Evolutionary conservation across 2,797 vertebrate genomes (phyloP).

Genomic region (Columba guinea): DNA sequence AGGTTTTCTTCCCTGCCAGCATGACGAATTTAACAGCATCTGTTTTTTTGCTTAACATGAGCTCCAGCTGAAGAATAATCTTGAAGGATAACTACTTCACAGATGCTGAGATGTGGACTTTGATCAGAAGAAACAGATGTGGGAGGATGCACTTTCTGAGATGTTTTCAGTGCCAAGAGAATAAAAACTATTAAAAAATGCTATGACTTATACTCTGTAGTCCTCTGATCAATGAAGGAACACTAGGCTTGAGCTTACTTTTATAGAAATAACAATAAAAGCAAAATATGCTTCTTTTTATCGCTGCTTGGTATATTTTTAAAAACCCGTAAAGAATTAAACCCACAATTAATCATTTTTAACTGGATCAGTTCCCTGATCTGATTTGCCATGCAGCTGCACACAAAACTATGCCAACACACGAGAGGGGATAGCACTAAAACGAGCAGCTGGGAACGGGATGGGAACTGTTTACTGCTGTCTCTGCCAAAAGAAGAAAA

Average conservation of each 20-base stretch:
- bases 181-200: background rate
- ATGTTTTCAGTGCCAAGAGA: background rate
- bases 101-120: background rate
- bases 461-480: background rate
- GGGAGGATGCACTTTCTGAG: background rate
- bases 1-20: background rate
- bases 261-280: fast-evolving
- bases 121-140: background rate
- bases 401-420: background rate
- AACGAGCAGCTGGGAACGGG: background rate
- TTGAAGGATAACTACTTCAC: background rate
- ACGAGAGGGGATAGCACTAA: background rate
- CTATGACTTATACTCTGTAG: background rate
- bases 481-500: background rate
- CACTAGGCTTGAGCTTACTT: background rate
- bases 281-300: background rate
- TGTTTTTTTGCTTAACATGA: background rate
- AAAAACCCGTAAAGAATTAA: background rate
- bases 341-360: background rate
- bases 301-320: background rate
- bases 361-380: background rate
- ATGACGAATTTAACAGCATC: background rate
- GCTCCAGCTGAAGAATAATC: background rate
- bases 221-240: background rate
- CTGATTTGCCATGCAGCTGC: background rate